Evolutionary conservation across 2,797 vertebrate species (phyloP).

Genomic region (Ctenochaetus hawaiiensis): DNA sequence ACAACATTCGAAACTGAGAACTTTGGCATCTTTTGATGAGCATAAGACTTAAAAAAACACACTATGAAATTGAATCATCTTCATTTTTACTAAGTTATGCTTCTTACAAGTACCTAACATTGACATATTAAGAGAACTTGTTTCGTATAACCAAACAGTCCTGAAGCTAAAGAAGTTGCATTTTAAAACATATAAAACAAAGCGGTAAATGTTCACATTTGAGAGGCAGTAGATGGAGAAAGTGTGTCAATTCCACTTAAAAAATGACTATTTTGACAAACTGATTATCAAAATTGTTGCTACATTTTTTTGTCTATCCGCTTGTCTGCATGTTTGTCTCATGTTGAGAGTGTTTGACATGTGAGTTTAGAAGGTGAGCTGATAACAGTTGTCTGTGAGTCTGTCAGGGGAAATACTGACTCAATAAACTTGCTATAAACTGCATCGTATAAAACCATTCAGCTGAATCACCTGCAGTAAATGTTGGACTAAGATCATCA

Average conservation of each 20-base stretch:
- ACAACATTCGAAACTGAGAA: background rate
- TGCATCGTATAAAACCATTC: background rate
- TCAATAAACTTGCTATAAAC: no score
- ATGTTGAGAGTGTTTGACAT: background rate
- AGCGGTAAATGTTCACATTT: background rate
- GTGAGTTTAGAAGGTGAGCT: background rate
- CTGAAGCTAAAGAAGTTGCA: background rate
- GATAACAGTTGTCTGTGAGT: rapidly evolving
- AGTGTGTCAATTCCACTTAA: rapidly evolving
- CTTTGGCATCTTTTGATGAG: background rate
- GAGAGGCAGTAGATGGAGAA: background rate
- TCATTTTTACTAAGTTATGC: background rate
- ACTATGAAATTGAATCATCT: background rate
- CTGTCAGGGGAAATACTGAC: background rate
- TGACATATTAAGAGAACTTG: background rate
- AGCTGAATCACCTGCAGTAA: background rate
- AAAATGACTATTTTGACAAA: background rate
- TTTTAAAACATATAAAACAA: background rate
- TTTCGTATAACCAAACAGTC: background rate
- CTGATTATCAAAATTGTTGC: no score
- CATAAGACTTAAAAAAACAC: background rate
- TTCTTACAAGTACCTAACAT: background rate
- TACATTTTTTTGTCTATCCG: background rate
- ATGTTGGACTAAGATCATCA: no score
- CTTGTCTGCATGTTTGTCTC: background rate